Base-by-base conservation (phyloP, 2,888 invertebrate species). In the Dryobota labecula region DNA sequence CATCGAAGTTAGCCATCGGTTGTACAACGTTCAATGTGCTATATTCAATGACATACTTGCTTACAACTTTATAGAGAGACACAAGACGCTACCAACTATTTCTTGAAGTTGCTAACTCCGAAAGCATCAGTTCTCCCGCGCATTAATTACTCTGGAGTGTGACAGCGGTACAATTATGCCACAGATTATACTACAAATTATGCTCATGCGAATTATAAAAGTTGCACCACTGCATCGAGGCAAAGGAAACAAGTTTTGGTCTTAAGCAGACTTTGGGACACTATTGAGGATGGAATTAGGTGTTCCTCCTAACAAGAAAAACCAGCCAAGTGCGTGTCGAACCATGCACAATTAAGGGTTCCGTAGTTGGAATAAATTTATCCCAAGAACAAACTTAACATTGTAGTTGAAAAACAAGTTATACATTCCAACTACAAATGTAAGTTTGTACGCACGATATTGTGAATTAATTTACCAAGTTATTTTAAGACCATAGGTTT, bases 101-200 rank as follows among this genome's bases (percentile, higher is more conserved):
- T 78, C 78, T 70, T 61, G 33, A 61, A 81, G 71, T 81, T 78
- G 15, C 54, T 24, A 54, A 77, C 82, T 81, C 58, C 30, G 41
- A 49, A 60, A 54, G 60, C 60, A 77, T 63, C 58, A 80, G 63
- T 81, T 77, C 70, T 78, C 53, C 33, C 27, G 60, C 51, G 54
- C 60, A 70, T 78, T 70, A 65, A 65, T 82, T 77, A 77, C 45
- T 58, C 66, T 43, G 36, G 13, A 30, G 47, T 43, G 57, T 61
- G 70, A 53, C 58, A 69, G 47, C 49, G 7, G 53, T 53, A 49
- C 56, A 70, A 81, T 57, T 77, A 80, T 60, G 43, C 45, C 49
- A 78, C 62, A 78, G 54, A 74, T 38, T 78, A 74, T 60, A 58
- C 38, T 60, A 73, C 24, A 78, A 78, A 61, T 41, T 73, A 57